Percentiles rank a stretch among this genome's conserved stretches.
Evolutionary conservation across 2,113 vertebrate genomes (phyloP).

Genomic region (Casuarius casuarius): DNA sequence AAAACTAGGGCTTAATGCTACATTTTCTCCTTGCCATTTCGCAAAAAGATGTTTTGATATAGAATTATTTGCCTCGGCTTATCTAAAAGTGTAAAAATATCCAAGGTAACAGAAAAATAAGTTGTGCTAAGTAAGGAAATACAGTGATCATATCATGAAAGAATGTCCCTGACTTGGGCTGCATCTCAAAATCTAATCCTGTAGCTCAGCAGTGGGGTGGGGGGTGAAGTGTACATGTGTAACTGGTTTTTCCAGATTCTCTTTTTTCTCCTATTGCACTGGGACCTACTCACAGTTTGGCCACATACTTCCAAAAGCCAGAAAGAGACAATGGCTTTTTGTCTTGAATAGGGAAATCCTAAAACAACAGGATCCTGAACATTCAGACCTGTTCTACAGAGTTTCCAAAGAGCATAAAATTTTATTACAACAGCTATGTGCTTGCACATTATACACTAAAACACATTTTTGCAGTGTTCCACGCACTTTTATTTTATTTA

Average conservation of each 20-base stretch:
- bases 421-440: background rate
- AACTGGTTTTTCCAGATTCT: background rate
- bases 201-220: fast-evolving
- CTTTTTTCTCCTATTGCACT: background rate
- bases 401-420: background rate
- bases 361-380: background rate
- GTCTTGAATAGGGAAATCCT: background rate
- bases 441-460: background rate
- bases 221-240: background rate
- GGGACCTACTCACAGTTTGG: background rate
- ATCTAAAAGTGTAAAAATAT: background rate
- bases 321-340: background rate
- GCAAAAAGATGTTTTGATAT: background rate
- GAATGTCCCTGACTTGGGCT: background rate
- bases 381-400: background rate
- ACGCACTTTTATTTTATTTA: background rate
- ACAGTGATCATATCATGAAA: background rate
- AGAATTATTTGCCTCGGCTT: background rate
- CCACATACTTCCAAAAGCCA: background rate
- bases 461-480: background rate
- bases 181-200: background rate
- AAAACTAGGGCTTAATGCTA: background rate
- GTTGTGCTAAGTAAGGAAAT: background rate
- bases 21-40: background rate
- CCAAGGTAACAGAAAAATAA: background rate